Evolutionary conservation across 1,140 invertebrate species (phyloP).

Genomic region (Callitettix versicolor): DNA sequence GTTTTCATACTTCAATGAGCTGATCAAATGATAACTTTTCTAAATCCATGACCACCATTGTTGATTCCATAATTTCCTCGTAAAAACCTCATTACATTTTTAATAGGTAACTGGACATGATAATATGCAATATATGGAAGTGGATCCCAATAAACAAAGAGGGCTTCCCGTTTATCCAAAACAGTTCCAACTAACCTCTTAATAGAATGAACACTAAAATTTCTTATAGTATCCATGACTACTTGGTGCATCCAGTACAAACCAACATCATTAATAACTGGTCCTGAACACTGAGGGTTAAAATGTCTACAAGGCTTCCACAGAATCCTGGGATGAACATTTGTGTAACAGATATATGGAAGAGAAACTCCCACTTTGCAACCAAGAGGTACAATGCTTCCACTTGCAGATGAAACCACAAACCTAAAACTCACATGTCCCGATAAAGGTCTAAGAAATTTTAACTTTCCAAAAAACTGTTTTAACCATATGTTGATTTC

Average conservation of each 20-base stretch:
- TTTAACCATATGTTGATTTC: conserved; percentile 61
- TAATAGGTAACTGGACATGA: conserved; percentile 60
- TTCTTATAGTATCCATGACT: conserved; percentile 36
- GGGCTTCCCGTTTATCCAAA: conserved; percentile 58
- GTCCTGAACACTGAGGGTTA: conserved; percentile 37
- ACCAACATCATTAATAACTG: conserved; percentile 35
- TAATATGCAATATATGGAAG: conserved; percentile 73
- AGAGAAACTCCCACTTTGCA: conserved; percentile 62
- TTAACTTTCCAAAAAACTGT: conserved; percentile 51
- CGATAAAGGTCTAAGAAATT: conserved; percentile 48
- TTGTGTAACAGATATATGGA: conserved; percentile 63
- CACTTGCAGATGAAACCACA: conserved; percentile 34
- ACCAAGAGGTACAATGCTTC: conserved; percentile 45
- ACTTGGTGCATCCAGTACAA: conserved; percentile 42
- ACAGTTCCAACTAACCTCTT: conserved; percentile 50
- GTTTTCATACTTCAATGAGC: too few relatives aligned
- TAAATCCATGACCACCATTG: conserved; percentile 5
- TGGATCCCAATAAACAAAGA: conserved; percentile 72
- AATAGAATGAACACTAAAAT: conserved; percentile 37
- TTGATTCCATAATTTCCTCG: conserved; percentile 25
- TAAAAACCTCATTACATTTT: conserved; percentile 42
- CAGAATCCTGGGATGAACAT: conserved; percentile 48
- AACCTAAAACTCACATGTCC: conserved; percentile 67
- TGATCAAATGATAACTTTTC: neutral
- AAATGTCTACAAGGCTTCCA: conserved; percentile 51